These are phyloP conservation scores for Ceratotherium simum DNA, from an alignment of 2,113 vertebrate species.

Conservation along the genomic window DNA sequence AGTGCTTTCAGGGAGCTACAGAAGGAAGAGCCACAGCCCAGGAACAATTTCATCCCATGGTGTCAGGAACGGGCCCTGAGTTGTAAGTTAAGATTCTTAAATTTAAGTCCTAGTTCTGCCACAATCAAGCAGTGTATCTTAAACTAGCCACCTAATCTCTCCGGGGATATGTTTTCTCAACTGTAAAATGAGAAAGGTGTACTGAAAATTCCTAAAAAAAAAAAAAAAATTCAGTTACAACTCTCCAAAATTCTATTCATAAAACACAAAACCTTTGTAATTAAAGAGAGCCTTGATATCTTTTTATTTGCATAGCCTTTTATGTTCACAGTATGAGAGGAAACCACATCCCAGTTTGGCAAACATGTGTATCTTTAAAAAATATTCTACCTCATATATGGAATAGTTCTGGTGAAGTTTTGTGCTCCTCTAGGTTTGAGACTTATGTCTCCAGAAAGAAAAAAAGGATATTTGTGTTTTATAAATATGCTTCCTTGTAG, in stretches of 20 bases:
- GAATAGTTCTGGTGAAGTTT: background rate
- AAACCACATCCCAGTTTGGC: background rate
- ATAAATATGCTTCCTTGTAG: background rate
- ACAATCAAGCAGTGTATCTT: background rate
- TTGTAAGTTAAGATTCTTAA: background rate
- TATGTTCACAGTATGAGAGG: background rate
- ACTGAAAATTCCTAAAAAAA: background rate
- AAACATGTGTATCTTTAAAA: background rate
- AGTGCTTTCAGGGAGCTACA: background rate
- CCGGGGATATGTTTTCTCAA: background rate
- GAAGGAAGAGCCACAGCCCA: background rate
- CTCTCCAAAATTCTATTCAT: background rate
- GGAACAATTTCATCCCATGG: background rate
- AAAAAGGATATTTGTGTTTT: background rate
- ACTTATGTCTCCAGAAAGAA: background rate
- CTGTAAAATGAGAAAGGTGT: background rate
- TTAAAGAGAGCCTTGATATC: background rate
- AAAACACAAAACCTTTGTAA: background rate
- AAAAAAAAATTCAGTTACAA: background rate
- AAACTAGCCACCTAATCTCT: background rate
- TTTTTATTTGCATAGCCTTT: background rate
- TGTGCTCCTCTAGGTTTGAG: background rate
- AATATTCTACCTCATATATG: background rate
- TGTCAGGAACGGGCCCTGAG: background rate
- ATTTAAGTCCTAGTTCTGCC: background rate